Evolutionary conservation across 2,888 invertebrate species (phyloP), one percentile per base, ranked within the genome.

Genomic region (Phyto melanocephala): DNA sequence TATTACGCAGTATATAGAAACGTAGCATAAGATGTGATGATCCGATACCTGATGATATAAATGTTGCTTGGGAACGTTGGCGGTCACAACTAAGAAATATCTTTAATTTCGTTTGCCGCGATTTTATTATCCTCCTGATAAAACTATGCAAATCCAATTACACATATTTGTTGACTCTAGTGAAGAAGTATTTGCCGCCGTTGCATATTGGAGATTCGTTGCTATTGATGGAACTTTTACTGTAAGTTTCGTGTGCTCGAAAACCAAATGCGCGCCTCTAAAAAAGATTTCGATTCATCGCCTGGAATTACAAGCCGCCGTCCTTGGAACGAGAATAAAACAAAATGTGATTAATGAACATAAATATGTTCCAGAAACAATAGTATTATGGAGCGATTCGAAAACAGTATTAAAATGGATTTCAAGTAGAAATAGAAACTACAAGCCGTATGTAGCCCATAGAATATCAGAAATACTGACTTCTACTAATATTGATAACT

Each of bases 371-470:
- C 13, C 60, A 15, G 35, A 68, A 13, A 3, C 24, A 8, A 62
- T 22, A 54, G 11, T 70, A 5, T 13, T 63, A 13, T 81, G 81
- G 78, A 74, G 81, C 24, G 75, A 82, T 11, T 78, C 70, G 13
- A 62, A 70, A 65, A 75, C 79, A 13, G 63, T 78, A 58, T 40
- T 78, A 4, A 63, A 60, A 17, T 77, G 74, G 63, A 72, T 81
- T 15, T 33, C 28, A 17, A 65, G 70, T 28, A 68, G 70, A 5
- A 60, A 75, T 58, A 47, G 75, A 22, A 54, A 62, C 15, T 77
- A 63, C 11, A 72, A 71, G 7, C 71, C 75, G 1, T 79, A 72
- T 22, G 79, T 80, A n/a, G 79, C 65, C 2, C 58, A 75, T 47
- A 42, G 65, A 35, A 65, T 75, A 35, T 63, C 74, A 1, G 65